These are phyloP conservation scores for Coenobita brevimanus DNA, from an alignment of 1,140 invertebrate species.

Conservation along the genomic window DNA sequence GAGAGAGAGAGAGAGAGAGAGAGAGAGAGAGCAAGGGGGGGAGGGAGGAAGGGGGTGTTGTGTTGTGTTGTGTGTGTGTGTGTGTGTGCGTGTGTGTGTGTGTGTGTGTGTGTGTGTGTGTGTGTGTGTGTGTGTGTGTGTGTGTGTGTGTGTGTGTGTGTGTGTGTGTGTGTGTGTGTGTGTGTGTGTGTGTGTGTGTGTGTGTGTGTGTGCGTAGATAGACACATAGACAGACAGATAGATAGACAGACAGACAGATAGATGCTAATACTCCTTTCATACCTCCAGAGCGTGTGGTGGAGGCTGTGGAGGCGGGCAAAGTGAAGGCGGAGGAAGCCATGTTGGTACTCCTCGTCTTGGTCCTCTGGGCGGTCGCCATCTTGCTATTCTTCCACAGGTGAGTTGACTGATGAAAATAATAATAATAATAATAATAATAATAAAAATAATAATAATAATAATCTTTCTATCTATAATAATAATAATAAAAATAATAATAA, in stretches of 20 bases:
- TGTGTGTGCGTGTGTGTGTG: background rate
- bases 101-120: background rate
- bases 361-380: slow-evolving; percentile 39
- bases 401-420: background rate
- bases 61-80: too few relatives aligned
- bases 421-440: background rate
- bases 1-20: background rate
- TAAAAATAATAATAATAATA: background rate
- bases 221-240: too few relatives aligned
- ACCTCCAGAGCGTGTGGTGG: background rate
- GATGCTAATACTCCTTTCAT: too few relatives aligned
- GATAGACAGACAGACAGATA: too few relatives aligned
- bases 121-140: background rate
- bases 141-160: background rate
- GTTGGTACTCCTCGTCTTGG: slow-evolving; percentile 24
- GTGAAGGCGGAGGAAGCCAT: slow-evolving; percentile 39
- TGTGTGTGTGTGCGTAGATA: background rate
- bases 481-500: background rate
- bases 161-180: background rate
- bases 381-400: slow-evolving; percentile 53
- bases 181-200: background rate
- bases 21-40: background rate
- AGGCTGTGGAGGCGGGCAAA: background rate
- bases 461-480: too few relatives aligned
- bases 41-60: background rate